Percentiles rank a stretch among this genome's conserved stretches.
Evolutionary conservation across 2,888 invertebrate genomes (phyloP).

Genomic region (Macrophya annulata): DNA sequence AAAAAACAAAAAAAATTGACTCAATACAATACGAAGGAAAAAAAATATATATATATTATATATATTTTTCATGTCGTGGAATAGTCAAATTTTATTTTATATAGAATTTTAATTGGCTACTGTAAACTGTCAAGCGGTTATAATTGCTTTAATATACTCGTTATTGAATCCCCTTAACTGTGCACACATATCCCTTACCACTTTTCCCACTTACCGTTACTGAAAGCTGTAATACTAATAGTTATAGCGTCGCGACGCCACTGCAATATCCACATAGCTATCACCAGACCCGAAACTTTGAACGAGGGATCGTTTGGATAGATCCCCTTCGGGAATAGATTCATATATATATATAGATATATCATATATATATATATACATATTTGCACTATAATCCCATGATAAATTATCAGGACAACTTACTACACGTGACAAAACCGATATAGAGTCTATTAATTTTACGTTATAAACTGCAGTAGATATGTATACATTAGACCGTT

Average conservation of each 20-base stretch:
- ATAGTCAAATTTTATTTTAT: no score
- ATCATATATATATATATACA: conserved; percentile 62
- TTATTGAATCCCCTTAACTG: conserved; percentile 47
- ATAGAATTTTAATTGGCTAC: neutral
- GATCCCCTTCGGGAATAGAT: conserved; percentile 49
- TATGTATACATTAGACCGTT: no score
- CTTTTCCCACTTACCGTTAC: neutral
- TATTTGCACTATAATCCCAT: conserved; percentile 78
- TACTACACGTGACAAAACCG: conserved; percentile 69
- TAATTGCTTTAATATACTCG: conserved; percentile 52
- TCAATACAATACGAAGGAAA: no score
- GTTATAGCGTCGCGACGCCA: conserved; percentile 14
- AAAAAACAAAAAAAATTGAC: no score
- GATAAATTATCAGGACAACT: conserved; percentile 76
- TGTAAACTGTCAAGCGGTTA: neutral
- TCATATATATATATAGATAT: conserved; percentile 59
- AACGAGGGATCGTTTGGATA: conserved; percentile 12
- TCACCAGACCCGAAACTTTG: conserved; percentile 5
- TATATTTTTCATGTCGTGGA: no score
- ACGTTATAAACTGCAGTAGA: conserved; percentile 73
- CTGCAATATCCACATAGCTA: neutral
- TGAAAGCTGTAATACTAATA: neutral
- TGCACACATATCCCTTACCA: conserved; percentile 26
- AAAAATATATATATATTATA: no score
- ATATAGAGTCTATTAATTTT: conserved; percentile 77